phyloP scores from a whole-genome alignment of 2,113 vertebrate species.

The Bubo blakistoni region DNA sequence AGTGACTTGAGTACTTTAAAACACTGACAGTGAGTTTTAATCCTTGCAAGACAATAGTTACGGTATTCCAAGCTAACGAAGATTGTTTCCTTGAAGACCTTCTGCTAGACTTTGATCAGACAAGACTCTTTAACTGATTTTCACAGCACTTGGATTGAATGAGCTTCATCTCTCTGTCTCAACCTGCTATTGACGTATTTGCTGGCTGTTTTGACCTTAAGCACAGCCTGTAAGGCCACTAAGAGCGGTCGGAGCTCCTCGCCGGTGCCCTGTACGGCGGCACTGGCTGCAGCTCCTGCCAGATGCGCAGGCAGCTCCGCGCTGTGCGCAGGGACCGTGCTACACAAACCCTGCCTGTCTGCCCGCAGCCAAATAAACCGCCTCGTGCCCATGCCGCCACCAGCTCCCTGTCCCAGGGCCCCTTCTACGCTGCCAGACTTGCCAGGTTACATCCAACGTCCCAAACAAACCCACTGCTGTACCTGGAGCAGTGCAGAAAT shows the following conservation, averaged over 20 bases:
- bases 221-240: not conserved
- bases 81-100: not conserved
- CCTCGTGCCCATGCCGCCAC: accelerated
- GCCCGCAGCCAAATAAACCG: not conserved
- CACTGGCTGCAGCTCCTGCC: not conserved
- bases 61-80: not conserved
- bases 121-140: not conserved
- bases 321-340: accelerated
- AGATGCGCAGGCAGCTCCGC: not conserved
- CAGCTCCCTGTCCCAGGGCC: not conserved
- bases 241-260: accelerated
- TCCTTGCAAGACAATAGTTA: not conserved
- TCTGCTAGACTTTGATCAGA: not conserved
- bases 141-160: not conserved
- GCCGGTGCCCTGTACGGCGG: accelerated
- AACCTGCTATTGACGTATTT: not conserved
- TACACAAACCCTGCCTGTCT: not conserved
- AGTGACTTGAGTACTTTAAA: not conserved
- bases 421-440: not conserved
- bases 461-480: not conserved
- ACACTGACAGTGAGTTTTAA: not conserved
- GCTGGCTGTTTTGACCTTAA: not conserved
- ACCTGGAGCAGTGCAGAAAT: not conserved
- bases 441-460: not conserved
- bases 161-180: not conserved